Evolutionary conservation across 1,140 invertebrate species (phyloP), one percentile per base, ranked within the genome.

Genomic region (Philotrypesis tridentata): DNA sequence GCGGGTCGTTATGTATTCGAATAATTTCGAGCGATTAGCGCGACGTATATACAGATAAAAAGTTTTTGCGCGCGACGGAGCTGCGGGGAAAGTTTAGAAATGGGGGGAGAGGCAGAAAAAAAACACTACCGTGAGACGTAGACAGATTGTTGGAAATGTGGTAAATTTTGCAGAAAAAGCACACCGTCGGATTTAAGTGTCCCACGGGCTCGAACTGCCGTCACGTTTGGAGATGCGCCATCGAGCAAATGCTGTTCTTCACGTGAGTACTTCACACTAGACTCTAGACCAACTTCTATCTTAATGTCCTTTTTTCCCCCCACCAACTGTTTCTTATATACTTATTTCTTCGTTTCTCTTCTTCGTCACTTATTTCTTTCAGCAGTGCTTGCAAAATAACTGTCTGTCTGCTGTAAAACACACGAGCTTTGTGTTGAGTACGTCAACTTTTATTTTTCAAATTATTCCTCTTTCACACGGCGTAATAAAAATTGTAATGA

Each of bases 241-340:
- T 99, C 79, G 98, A 99, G 90, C 98, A 99, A 92, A 97, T 98
- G 95, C 93, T 98, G 82, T 99, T 99, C 93, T 99, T 98, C 91
- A 99, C 97, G 97, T 99, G 93, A 96, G 96, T 95, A 87, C 88
- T 82, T 73, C 73, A 83, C 73, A 83, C 79, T 78, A n/a, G 48
- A 55, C 48, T 55, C n/a, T 55, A 17, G 48, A 6, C 48, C n/a
- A n/a, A 21, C 48, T 55, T 4, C n/a, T n/a, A n/a, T n/a, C n/a
- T n/a, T n/a, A n/a, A n/a, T n/a, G n/a, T n/a, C n/a, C n/a, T n/a
- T n/a, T n/a, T n/a, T n/a, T n/a, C n/a, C n/a, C 55, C 80, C 25
- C 40, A 72, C 72, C 74, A n/a, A 5, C 9, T 9, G 33, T 37
- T 37, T 37, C 9, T 37, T 9, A 5, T 37, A 37, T 37, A 37